Evolutionary conservation across 2,113 vertebrate genomes (phyloP), one percentile per base, ranked within the genome.

Genomic region (Oenanthe oenanthe): DNA sequence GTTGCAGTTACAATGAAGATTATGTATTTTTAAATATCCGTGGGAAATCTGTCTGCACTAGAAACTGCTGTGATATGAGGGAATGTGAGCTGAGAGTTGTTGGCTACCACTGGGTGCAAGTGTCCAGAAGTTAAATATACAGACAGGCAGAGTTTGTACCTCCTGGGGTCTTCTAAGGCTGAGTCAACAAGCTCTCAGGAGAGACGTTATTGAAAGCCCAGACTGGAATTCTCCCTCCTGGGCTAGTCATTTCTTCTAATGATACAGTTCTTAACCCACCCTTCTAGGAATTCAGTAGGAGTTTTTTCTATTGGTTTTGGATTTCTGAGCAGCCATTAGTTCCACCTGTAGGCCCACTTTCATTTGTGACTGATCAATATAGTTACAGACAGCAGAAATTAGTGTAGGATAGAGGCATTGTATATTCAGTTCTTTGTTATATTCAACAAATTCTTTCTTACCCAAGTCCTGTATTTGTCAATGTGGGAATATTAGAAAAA

Each of bases 401-500:
- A 32, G 31, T 26, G 28, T 17, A 9, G 4, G 6, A 22, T 12
- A 38, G 25, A 80, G 34, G 16, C 16, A 26, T 3, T 29, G 29
- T 18, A 26, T 11, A 63, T 40, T 74, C 45, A 21, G 34, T 47
- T 47, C 45, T 47, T 47, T 22, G 10, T 47, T 47, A 47, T 22
- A 12, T 11, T 47, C 45, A 47, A 22, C 45, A 4, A 51, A 56
- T 45, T n/a, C 13, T 40, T 84, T 85, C 98, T 97, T 97, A 99
- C 99, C 98, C 98, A 7, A 67, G 43, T 10, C 7, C 17, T 42
- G 56, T 53, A 40, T 65, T 97, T 93, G 77, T 90, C 88, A 88
- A 16, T 48, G 79, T 22, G 1, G 97, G 88, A 19, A 93, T 32
- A 18, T 88, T 95, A 9, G 97, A 96, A 80, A 98, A 91, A 82